Evolutionary conservation across 2,797 vertebrate genomes (phyloP).

Genomic region (Dicrostonyx torquatus): DNA sequence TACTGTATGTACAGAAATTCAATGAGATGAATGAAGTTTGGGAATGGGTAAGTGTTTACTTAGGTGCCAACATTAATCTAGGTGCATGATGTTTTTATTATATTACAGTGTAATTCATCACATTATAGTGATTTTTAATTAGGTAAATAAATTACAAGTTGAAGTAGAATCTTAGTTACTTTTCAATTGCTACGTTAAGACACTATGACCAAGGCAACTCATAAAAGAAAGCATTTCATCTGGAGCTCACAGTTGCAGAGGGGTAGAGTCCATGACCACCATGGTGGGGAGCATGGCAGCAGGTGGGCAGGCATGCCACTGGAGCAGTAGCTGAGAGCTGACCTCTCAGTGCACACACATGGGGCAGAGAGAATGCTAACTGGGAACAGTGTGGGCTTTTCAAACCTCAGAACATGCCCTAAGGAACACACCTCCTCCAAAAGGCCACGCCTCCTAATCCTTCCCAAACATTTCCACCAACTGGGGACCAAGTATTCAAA

Average conservation of each 20-base stretch:
- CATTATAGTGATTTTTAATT: neutral
- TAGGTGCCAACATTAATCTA: neutral
- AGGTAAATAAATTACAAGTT: neutral
- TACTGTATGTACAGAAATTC: neutral
- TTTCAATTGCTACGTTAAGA: neutral
- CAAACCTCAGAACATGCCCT: neutral
- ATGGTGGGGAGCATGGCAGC: neutral
- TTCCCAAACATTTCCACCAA: neutral
- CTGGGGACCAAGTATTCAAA: neutral
- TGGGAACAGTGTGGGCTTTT: neutral
- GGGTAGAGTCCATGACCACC: no score
- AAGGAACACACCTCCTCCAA: neutral
- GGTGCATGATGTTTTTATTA: neutral
- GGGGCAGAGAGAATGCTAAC: neutral
- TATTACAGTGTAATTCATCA: neutral
- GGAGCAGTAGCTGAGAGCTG: neutral
- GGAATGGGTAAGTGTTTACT: neutral
- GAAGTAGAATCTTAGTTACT: neutral
- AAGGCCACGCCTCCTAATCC: neutral
- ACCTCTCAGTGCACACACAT: neutral
- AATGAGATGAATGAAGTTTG: neutral
- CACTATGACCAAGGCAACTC: neutral
- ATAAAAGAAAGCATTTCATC: neutral
- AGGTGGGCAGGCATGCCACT: neutral
- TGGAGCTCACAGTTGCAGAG: neutral